Evolutionary conservation across 2,888 invertebrate genomes (phyloP).

Genomic region (Diabrotica balteata): DNA sequence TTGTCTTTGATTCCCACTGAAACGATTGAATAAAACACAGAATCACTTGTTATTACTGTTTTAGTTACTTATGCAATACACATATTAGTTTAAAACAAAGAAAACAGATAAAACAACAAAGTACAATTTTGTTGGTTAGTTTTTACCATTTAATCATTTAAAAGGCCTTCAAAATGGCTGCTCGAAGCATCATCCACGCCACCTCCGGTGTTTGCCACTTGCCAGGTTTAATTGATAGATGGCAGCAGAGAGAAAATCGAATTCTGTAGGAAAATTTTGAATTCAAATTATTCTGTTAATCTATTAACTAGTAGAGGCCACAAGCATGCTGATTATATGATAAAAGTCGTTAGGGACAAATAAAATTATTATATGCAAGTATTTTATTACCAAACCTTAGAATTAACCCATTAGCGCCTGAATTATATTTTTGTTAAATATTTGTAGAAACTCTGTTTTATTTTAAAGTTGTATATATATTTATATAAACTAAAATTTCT

Average conservation of each 20-base stretch:
- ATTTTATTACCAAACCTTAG: too few species aligned
- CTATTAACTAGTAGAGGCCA: too few species aligned
- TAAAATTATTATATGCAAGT: too few species aligned
- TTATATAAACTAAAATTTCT: too few species aligned
- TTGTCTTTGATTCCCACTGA: neutral
- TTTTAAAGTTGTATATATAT: too few species aligned
- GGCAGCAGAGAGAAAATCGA: neutral
- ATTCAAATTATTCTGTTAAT: too few species aligned
- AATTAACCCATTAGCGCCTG: too few species aligned
- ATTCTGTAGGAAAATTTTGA: too few species aligned
- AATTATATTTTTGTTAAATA: too few species aligned
- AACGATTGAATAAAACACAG: neutral
- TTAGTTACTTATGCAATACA: neutral
- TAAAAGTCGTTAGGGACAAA: too few species aligned
- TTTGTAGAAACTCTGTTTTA: too few species aligned
- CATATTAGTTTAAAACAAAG: slow-evolving; percentile 8
- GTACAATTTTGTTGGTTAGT: slow-evolving; percentile 23
- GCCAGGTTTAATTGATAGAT: slow-evolving; percentile 3
- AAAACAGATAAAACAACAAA: slow-evolving; percentile 10
- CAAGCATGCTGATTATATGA: too few species aligned
- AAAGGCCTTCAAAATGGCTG: slow-evolving; percentile 32
- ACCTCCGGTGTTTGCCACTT: slow-evolving; percentile 6
- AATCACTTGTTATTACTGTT: slow-evolving; percentile 2
- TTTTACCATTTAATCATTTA: slow-evolving; percentile 14
- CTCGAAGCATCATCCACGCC: slow-evolving; percentile 21